These are phyloP conservation scores for Ovis canadensis DNA, from an alignment of 2,113 vertebrate genomes.

Conservation along the genomic window DNA sequence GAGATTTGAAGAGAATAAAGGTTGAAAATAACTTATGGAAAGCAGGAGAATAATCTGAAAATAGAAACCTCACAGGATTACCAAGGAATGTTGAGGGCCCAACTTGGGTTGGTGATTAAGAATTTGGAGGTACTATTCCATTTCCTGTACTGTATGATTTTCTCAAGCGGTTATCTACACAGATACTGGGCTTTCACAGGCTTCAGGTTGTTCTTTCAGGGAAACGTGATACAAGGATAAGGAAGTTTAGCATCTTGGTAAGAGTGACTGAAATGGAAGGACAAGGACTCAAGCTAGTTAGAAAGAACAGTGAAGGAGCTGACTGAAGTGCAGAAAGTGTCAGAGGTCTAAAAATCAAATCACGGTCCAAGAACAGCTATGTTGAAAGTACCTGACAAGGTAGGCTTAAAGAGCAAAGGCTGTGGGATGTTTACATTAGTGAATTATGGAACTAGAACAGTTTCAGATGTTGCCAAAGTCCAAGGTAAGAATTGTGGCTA, in stretches of 20 bases:
- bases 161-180: background rate
- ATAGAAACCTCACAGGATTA: background rate
- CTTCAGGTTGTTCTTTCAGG: background rate
- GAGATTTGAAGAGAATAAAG: background rate
- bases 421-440: background rate
- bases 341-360: background rate
- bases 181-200: background rate
- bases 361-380: background rate
- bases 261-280: background rate
- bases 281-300: background rate
- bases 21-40: background rate
- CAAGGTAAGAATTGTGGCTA: background rate
- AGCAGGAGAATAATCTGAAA: background rate
- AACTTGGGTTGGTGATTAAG: background rate
- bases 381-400: background rate
- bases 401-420: background rate
- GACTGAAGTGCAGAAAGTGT: background rate
- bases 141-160: background rate
- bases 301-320: background rate
- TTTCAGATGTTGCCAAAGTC: background rate
- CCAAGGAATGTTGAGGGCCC: background rate
- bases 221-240: background rate
- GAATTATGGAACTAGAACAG: background rate
- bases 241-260: background rate
- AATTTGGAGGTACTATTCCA: background rate